Percentiles rank a stretch among this genome's conserved stretches.
Conservation (phyloP, 2,113 vertebrate species). For the Ptilorrhoa leucosticta region DNA sequence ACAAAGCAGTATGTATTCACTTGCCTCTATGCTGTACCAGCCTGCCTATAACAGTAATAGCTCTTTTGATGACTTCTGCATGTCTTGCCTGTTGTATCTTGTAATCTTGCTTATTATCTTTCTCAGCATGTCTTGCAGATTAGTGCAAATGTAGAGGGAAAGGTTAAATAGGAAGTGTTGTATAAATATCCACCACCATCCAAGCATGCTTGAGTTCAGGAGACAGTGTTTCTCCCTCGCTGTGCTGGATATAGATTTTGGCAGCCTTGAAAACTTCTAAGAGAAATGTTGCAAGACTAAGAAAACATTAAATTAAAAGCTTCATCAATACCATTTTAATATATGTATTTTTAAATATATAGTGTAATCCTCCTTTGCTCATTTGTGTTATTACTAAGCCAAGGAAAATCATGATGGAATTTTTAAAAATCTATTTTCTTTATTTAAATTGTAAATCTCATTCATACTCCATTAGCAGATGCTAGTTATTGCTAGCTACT, state of each 20-base stretch:
- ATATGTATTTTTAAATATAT: background rate
- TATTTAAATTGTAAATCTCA: background rate
- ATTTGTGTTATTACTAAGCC: background rate
- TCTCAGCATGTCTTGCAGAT: background rate
- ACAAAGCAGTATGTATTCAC: background rate
- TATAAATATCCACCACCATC: background rate
- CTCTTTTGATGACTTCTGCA: background rate
- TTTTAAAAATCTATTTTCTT: background rate
- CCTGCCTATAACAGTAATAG: background rate
- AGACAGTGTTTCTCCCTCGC: background rate
- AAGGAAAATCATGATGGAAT: background rate
- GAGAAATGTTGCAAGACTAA: background rate
- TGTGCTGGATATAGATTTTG: constrained; percentile 18
- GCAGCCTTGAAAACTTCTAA: background rate
- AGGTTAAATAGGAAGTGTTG: background rate
- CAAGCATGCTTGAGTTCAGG: background rate
- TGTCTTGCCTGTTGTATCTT: background rate
- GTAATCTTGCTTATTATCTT: constrained; percentile 12
- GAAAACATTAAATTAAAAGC: background rate
- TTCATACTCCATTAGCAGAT: background rate
- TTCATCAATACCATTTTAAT: background rate
- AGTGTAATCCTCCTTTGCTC: background rate
- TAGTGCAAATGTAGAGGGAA: constrained; percentile 11
- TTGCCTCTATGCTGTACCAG: background rate
- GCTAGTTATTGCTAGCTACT: background rate